Base-by-base conservation (phyloP, 2,888 invertebrate genomes). In the Ophion costatus region DNA sequence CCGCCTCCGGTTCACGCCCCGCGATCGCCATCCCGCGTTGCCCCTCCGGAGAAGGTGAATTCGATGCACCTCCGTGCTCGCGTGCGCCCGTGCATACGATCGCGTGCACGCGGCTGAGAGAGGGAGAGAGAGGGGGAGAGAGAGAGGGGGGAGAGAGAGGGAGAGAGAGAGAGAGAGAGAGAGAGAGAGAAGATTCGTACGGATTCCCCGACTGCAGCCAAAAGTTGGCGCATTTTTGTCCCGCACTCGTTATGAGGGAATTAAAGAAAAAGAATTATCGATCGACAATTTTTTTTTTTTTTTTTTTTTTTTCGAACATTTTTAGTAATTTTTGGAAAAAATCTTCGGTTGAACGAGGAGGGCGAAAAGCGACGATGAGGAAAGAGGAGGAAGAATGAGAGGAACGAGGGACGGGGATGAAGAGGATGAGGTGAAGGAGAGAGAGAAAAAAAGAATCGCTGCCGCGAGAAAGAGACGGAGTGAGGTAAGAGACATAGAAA, bases 1-100 rank as follows among this genome's bases (percentile, higher is more conserved):
- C 84, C 84, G 84, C 84, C 84, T 81, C 73, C 33, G 42, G 73
- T 81, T 74, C 57, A 81, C 84, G 84, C 84, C 84, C 76, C 9
- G 38, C 77, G 57, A 57, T 70, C 77, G 24, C 61, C 67, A 73
- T 80, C 77, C 80, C 67, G 73, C 80, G 77, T 80, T 80, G 63
- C 71, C 56, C 17, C 29, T 33, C 22, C 56, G 9, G 14, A n/a
- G 17, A 56, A 56, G 17, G 11, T 56, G 56, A 56, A 56, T 6
- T 56, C 17, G 17, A 10, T 14, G 56, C 38, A 38, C 9, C 38
- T 38, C 38, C 38, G 38, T 38, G 42, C 33, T 56, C n/a, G 38
- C 59, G 38, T 71, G 29, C 7, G 5, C 59, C 59, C 59, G 29
- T 66, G 10, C 42, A 42, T 66, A 42, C 42, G 7, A 42, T 66